Evolutionary conservation across 2,113 vertebrate species (phyloP), one percentile per base, ranked within the genome.

Genomic region (Elachura formosa): DNA sequence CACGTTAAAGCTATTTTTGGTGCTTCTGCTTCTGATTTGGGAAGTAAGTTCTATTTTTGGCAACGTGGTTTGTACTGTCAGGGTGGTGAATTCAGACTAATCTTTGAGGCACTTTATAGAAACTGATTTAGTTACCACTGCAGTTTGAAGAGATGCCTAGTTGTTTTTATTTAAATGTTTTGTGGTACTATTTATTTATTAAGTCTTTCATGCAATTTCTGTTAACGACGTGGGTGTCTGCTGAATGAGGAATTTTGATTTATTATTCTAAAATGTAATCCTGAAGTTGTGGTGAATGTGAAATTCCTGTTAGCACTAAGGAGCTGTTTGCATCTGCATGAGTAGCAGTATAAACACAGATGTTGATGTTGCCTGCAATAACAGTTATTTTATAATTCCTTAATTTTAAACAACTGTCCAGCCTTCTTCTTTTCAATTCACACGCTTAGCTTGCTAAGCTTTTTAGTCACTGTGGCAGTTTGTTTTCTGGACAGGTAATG

Each of bases 21-120:
- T 6, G 2, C 71, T 73, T 84, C 87, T 93, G 8, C 91, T 95
- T 92, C 91, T 94, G 94, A 72, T 95, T 95, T 95, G 95, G 89
- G 96, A 96, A 94, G 87, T 22, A 40, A 66, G 63, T 54, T 87
- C 90, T 94, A 75, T 82, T 96, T 94, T 46, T 90, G 78, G 84
- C 86, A 29, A 5, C 29, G 59, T 34, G 77, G 87, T 81, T 67
- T 89, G 66, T 84, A 74, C 61, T 62, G 15, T 78, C 45, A 52
- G 67, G 40, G 62, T 66, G 69, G 48, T 84, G 28, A 84, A 84
- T 87, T 82, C 74, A 94, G 46, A n/a, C 4, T 71, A 21, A 51
- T 84, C 67, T 73, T 92, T 31, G 75, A 85, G 91, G 58, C 61
- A 36, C 61, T 91, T 90, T 40, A 72, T 83, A n/a, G 56, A 61